phyloP scores from a whole-genome alignment of 2,888 invertebrate genomes.

The Noctua janthe region DNA sequence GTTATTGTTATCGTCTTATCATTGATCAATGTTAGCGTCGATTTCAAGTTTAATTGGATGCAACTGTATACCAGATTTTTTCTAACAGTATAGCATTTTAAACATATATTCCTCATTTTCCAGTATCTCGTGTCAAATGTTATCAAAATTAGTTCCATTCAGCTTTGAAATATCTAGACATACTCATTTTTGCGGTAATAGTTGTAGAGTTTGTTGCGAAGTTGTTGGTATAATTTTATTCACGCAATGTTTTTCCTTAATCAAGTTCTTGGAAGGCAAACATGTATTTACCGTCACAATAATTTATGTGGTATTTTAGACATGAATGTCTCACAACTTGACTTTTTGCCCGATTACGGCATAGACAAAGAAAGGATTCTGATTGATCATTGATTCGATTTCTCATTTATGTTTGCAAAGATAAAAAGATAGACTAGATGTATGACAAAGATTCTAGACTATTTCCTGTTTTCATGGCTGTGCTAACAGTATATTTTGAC shows the following conservation, averaged over 20 bases:
- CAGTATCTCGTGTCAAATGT: not conserved
- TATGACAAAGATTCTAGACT: not conserved
- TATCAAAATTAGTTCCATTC: not conserved
- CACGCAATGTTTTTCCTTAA: constrained; percentile 35
- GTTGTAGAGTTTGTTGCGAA: not conserved
- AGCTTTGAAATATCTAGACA: not conserved
- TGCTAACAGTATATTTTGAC: not conserved
- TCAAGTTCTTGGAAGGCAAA: constrained; percentile 18
- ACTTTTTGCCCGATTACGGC: not conserved
- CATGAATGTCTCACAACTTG: not conserved
- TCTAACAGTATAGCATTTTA: not conserved
- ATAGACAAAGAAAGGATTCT: not conserved
- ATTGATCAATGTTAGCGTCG: not conserved
- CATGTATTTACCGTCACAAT: constrained; percentile 12
- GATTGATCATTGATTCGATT: not conserved
- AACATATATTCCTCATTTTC: not conserved
- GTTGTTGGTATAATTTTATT: constrained; percentile 11
- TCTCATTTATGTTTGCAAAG: not conserved
- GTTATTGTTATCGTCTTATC: not conserved
- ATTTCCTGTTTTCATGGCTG: not conserved
- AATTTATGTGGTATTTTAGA: not conserved
- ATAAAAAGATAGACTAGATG: too few species aligned
- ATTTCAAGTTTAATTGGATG: not conserved
- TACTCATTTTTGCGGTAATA: not conserved
- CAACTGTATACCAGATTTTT: not conserved